Conservation (phyloP, 1,140 invertebrate genomes). For the Propsilocerus akamusi region DNA sequence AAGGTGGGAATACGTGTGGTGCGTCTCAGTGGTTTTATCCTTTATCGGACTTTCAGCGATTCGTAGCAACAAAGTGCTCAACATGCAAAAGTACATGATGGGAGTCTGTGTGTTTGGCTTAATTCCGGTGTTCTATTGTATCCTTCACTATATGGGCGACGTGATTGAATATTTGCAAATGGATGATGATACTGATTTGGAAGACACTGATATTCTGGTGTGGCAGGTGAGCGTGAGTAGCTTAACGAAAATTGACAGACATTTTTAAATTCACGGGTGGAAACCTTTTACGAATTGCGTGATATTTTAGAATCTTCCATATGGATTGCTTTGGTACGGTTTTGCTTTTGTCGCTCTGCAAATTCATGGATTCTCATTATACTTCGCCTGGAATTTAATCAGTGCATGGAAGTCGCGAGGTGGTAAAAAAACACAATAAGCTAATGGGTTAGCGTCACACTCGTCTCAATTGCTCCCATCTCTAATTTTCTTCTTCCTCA, state of each 20-base stretch:
- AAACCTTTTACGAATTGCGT: conserved; percentile 7
- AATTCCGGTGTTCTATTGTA: conserved; percentile 61
- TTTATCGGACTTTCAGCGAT: conserved; percentile 74
- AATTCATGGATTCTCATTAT: conserved; percentile 78
- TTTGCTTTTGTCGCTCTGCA: conserved; percentile 78
- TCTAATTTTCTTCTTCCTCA: too few species aligned
- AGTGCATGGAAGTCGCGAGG: conserved; percentile 70
- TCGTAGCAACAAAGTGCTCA: conserved; percentile 58
- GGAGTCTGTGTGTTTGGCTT: conserved; percentile 62
- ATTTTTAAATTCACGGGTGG: not conserved
- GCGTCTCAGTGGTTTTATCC: conserved; percentile 63
- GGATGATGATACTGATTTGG: conserved; percentile 37
- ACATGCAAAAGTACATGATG: conserved; percentile 66
- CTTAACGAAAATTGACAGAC: not conserved
- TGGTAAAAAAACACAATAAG: conserved; percentile 11
- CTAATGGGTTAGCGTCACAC: too few species aligned
- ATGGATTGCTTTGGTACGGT: conserved; percentile 84
- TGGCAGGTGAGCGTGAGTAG: conserved; percentile 49
- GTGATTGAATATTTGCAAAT: conserved; percentile 59
- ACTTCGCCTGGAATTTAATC: conserved; percentile 73
- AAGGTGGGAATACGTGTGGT: conserved; percentile 88
- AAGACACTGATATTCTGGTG: conserved; percentile 42
- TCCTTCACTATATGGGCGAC: conserved; percentile 65
- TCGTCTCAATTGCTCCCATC: too few species aligned
- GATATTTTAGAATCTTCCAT: conserved; percentile 62